Evolutionary conservation across 1,140 invertebrate genomes (phyloP).

Genomic region (Leptestheria dahalacensis): DNA sequence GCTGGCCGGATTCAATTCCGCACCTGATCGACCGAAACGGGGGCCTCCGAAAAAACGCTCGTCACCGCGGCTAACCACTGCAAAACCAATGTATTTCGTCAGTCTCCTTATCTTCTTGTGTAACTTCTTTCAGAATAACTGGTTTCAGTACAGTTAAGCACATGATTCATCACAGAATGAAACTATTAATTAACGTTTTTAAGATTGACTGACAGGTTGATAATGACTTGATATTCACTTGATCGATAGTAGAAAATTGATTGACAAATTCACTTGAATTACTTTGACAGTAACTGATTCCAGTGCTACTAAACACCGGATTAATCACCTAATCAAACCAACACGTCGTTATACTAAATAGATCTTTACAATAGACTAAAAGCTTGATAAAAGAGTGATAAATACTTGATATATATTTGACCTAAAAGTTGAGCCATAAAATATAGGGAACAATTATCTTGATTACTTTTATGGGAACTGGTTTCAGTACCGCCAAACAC

Average conservation of each 20-base stretch:
- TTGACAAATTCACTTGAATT: background rate
- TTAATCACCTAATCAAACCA: too few species aligned
- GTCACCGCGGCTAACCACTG: slow-evolving; percentile 10
- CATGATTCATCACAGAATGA: background rate
- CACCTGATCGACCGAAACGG: slow-evolving; percentile 10
- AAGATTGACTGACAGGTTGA: background rate
- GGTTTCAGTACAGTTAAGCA: background rate
- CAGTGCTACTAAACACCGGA: too few species aligned
- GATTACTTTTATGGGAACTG: too few species aligned
- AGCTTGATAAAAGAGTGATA: background rate
- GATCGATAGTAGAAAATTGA: background rate
- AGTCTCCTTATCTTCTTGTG: too few species aligned
- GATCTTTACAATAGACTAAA: background rate
- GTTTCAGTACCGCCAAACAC: too few species aligned
- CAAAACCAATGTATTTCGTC: background rate
- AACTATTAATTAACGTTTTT: background rate
- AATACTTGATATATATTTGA: background rate
- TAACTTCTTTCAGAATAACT: background rate
- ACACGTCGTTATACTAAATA: background rate
- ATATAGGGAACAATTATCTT: too few species aligned
- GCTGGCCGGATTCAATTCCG: background rate
- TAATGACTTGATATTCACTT: background rate
- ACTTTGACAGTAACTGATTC: too few species aligned
- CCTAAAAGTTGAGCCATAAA: background rate
- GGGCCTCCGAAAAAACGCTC: slow-evolving; percentile 14